Conservation (phyloP, 2,113 vertebrate genomes). For the Oncorhynchus masou region DNA sequence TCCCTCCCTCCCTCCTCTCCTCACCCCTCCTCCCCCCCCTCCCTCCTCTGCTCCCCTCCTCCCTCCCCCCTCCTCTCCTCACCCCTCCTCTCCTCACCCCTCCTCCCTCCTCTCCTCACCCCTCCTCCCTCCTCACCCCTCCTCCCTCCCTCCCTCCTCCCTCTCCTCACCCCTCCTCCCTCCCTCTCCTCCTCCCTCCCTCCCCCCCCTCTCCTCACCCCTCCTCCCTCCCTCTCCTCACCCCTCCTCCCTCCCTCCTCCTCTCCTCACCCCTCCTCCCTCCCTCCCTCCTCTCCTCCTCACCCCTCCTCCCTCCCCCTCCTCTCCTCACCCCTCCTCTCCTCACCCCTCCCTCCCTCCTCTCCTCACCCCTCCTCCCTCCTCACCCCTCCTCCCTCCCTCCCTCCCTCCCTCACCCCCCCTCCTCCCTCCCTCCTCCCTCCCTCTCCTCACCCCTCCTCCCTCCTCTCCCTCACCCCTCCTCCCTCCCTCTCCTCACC, state of each 20-base stretch:
- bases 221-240: constrained; percentile 2
- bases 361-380: constrained; percentile 2
- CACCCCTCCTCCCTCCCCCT: neutral
- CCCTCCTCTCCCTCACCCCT: too few species aligned
- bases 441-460: constrained; percentile 3
- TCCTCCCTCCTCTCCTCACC: constrained; percentile 60
- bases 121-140: too few species aligned
- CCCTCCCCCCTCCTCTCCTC: neutral
- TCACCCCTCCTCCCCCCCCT: too few species aligned
- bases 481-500: too few species aligned
- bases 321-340: too few species aligned
- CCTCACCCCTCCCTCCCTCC: too few species aligned
- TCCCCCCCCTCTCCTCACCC: too few species aligned
- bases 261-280: neutral
- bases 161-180: constrained; percentile 5
- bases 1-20: constrained; percentile 8
- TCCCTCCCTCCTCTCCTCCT: too few species aligned
- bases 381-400: constrained; percentile 27
- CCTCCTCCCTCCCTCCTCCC: constrained; percentile 10
- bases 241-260: too few species aligned
- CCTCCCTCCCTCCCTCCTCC: neutral
- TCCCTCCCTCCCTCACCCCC: too few species aligned
- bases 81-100: constrained; percentile 34
- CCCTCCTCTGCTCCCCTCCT: neutral
- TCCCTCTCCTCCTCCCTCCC: neutral